phyloP scores from a whole-genome alignment of 2,797 vertebrate genomes.

The Sebastes taczanowskii region DNA sequence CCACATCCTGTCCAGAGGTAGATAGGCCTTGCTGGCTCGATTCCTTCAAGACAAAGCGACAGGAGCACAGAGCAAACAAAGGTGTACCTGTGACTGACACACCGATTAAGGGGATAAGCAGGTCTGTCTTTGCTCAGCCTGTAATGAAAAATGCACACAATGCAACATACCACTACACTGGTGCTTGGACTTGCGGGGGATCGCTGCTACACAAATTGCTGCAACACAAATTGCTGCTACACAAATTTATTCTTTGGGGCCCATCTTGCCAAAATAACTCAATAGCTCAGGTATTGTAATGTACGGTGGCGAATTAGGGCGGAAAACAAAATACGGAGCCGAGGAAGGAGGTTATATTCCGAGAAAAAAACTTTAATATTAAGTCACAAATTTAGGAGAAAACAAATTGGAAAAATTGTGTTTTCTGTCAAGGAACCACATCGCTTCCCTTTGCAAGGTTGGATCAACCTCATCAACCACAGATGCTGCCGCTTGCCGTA shows the following conservation, averaged over 20 bases:
- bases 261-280: neutral
- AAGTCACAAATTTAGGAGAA: too few relatives aligned
- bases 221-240: neutral
- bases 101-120: neutral
- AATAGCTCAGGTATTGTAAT: neutral
- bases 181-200: neutral
- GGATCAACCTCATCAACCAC: too few relatives aligned
- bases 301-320: too few relatives aligned
- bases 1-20: neutral
- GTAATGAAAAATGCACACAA: neutral
- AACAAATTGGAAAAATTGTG: too few relatives aligned
- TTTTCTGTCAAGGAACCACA: too few relatives aligned
- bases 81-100: neutral
- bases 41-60: slow-evolving; percentile 3
- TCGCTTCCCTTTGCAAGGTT: too few relatives aligned
- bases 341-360: too few relatives aligned
- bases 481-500: too few relatives aligned
- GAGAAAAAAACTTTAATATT: too few relatives aligned
- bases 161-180: neutral
- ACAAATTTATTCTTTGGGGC: neutral
- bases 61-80: slow-evolving; percentile 44
- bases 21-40: neutral
- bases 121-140: neutral
- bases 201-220: neutral
- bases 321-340: too few relatives aligned